Conservation (phyloP, 1,140 invertebrate species). For the Diabrotica virgifera region DNA sequence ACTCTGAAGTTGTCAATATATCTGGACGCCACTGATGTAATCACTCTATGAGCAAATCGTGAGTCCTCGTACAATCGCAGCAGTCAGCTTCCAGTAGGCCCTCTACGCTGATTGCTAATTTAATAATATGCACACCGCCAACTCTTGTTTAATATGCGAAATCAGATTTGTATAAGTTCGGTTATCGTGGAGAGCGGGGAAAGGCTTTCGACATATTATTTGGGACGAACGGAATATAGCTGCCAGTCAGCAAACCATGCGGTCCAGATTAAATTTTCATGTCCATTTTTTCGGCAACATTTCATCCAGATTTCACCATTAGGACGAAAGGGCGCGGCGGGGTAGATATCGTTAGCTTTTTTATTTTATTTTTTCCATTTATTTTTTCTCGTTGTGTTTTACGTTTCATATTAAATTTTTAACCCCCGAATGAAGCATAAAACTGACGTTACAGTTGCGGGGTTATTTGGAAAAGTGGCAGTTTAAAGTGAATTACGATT, state of each 20-base stretch:
- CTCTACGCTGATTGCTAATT: conserved; percentile 43
- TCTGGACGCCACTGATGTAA: too few relatives aligned
- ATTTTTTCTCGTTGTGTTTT: background rate
- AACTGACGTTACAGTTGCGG: background rate
- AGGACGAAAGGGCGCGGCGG: background rate
- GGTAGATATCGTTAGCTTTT: background rate
- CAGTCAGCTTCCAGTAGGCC: conserved; percentile 2
- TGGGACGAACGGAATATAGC: background rate
- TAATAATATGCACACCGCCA: conserved; percentile 45
- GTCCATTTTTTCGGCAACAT: conserved; percentile 6
- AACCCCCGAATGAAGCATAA: background rate
- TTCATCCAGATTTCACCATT: conserved; percentile 8
- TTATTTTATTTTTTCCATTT: background rate
- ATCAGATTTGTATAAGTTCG: conserved; percentile 41
- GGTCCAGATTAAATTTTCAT: conserved; percentile 11
- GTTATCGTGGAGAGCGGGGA: conserved; percentile 11
- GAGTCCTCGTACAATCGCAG: too few relatives aligned
- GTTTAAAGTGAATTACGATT: too few relatives aligned
- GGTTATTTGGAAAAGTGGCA: too few relatives aligned
- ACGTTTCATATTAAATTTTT: background rate
- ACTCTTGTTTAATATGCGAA: conserved; percentile 43
- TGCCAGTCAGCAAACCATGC: conserved; percentile 4
- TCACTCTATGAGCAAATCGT: too few relatives aligned
- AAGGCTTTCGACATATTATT: conserved; percentile 13
- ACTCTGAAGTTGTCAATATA: too few relatives aligned